phyloP scores from a whole-genome alignment of 1,140 invertebrate genomes.

The Lordiphosa stackelbergi region DNA sequence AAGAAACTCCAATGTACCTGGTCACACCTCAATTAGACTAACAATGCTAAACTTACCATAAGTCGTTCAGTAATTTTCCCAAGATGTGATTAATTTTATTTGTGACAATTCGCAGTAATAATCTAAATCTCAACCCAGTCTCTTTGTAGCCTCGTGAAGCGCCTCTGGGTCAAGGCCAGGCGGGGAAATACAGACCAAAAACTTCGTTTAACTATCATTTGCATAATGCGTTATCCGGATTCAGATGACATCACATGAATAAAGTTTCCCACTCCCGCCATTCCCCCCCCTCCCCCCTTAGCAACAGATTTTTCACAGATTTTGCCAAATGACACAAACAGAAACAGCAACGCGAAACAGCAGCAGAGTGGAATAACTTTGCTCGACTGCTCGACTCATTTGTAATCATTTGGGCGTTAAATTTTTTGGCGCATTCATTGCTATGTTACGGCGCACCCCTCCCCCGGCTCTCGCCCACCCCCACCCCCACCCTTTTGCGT shows the following conservation, averaged over 20 bases:
- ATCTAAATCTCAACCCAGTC: too few relatives aligned
- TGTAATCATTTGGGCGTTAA: constrained; percentile 72
- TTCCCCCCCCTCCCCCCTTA: neutral
- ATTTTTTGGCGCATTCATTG: constrained; percentile 68
- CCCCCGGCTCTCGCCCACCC: neutral
- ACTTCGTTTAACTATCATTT: constrained; percentile 1
- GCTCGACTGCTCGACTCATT: constrained; percentile 47
- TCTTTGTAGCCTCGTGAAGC: too few relatives aligned
- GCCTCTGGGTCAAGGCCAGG: too few relatives aligned
- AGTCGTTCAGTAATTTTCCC: too few relatives aligned
- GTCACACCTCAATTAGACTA: too few relatives aligned
- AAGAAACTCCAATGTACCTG: too few relatives aligned
- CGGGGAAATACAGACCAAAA: neutral
- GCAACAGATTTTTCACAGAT: constrained; percentile 1
- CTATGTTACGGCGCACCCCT: constrained; percentile 9
- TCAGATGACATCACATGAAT: neutral
- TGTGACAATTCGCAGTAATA: too few relatives aligned
- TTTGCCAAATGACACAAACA: constrained; percentile 13
- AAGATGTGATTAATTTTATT: too few relatives aligned
- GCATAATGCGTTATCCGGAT: neutral
- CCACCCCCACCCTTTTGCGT: constrained; percentile 6
- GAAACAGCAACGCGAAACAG: constrained; percentile 5
- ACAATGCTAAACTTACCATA: too few relatives aligned
- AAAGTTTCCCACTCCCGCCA: too few relatives aligned
- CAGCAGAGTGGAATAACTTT: constrained; percentile 25